A percentile compares a stretch with the other conserved stretches of the same genome.
Evolutionary conservation across 2,113 vertebrate species (phyloP).

Genomic region (Oceanodroma tethys): DNA sequence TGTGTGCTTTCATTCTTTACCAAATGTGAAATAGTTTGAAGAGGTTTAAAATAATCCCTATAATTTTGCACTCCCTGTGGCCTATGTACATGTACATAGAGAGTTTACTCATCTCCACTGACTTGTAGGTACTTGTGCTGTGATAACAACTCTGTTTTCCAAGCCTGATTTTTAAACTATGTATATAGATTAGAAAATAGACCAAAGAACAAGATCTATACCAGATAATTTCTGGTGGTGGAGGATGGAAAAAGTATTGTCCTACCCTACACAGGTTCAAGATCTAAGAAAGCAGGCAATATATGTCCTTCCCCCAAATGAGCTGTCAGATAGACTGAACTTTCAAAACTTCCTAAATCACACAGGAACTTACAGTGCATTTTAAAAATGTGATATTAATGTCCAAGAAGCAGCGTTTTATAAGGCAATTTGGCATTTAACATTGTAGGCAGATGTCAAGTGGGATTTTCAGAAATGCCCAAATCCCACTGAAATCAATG

Average conservation of each 20-base stretch:
- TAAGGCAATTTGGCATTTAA: not conserved
- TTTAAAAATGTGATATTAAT: not conserved
- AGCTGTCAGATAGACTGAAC: not conserved
- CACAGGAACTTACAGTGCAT: not conserved
- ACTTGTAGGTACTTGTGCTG: not conserved
- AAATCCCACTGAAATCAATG: not conserved
- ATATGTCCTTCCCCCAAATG: not conserved
- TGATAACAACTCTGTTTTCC: not conserved
- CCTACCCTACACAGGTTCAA: not conserved
- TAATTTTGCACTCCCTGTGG: not conserved
- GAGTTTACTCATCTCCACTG: not conserved
- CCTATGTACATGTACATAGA: not conserved
- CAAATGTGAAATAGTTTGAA: not conserved
- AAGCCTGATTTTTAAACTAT: not conserved
- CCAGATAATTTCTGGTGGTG: not conserved
- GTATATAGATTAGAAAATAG: not conserved
- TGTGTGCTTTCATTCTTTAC: not conserved
- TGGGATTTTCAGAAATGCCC: not conserved
- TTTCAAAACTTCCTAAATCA: not conserved
- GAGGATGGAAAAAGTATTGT: not conserved
- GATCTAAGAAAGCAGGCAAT: not conserved
- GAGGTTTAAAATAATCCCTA: not conserved
- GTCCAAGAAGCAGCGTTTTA: not conserved
- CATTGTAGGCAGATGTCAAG: not conserved
- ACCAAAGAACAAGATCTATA: not conserved